phyloP scores from a whole-genome alignment of 2,888 invertebrate species.

The Nemotelus pantherinus region DNA sequence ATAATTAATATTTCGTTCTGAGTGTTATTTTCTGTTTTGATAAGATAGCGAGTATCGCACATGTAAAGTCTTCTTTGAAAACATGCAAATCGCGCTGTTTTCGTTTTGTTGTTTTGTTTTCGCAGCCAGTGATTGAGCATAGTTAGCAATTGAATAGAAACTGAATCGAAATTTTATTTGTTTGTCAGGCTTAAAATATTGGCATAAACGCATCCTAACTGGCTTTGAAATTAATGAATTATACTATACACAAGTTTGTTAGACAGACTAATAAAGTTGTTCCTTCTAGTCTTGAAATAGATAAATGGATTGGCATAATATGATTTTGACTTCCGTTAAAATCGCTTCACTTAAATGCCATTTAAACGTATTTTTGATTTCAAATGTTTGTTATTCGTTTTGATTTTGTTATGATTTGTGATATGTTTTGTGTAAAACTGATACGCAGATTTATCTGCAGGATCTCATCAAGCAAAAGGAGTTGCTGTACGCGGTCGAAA shows the following conservation, averaged over 20 bases:
- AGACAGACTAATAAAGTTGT: no score
- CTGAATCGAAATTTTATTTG: background rate
- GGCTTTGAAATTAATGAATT: background rate
- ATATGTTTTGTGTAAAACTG: constrained; percentile 58
- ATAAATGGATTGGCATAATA: no score
- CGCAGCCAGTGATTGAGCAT: background rate
- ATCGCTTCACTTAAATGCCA: background rate
- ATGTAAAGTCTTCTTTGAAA: no score
- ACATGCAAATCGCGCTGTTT: no score
- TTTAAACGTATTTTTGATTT: constrained; percentile 23
- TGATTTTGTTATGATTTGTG: constrained; percentile 36
- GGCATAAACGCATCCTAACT: background rate
- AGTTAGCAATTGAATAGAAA: background rate
- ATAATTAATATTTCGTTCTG: background rate
- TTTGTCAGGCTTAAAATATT: background rate
- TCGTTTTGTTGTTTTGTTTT: background rate
- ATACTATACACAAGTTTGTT: background rate
- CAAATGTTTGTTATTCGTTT: constrained; percentile 42
- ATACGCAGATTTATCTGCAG: constrained; percentile 84
- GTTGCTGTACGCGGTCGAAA: constrained; percentile 83
- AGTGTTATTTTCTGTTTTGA: no score
- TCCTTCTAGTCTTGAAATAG: no score
- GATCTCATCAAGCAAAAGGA: constrained; percentile 90
- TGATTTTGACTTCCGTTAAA: no score
- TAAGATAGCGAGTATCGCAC: no score